phyloP scores from a whole-genome alignment of 1,140 invertebrate genomes.

The Lycorma delicatula region DNA sequence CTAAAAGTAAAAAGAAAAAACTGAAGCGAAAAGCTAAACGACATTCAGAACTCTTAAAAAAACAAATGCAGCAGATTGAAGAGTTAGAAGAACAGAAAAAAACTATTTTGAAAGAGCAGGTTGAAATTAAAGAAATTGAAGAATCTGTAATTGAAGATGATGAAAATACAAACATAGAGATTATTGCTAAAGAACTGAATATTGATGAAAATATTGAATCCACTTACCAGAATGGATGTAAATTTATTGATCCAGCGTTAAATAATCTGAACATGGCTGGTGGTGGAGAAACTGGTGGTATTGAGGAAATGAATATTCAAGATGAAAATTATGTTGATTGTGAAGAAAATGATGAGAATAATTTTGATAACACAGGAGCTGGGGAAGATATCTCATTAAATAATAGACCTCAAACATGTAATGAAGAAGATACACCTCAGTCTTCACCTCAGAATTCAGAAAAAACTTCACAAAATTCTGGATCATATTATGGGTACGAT shows the following conservation, averaged over 20 bases:
- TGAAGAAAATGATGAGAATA: background rate
- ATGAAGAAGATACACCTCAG: background rate
- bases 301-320: slow-evolving; percentile 41
- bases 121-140: slow-evolving; percentile 7
- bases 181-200: too few relatives aligned
- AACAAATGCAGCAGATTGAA: slow-evolving; percentile 79
- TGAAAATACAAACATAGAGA: background rate
- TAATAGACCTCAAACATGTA: background rate
- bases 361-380: background rate
- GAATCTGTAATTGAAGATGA: background rate
- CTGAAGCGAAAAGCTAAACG: slow-evolving; percentile 94
- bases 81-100: slow-evolving; percentile 45
- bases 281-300: slow-evolving; percentile 39
- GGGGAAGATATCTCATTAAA: background rate
- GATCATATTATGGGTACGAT: too few relatives aligned
- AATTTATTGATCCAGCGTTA: too few relatives aligned
- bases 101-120: background rate
- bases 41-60: slow-evolving; percentile 83
- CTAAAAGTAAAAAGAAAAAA: slow-evolving; percentile 97
- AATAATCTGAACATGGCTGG: slow-evolving; percentile 34
- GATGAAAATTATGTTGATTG: background rate
- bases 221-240: slow-evolving; percentile 31
- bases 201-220: background rate
- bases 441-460: background rate
- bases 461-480: background rate